These are phyloP conservation scores for Garra rufa DNA, from an alignment of 2,113 vertebrate genomes.

Conservation along the genomic window DNA sequence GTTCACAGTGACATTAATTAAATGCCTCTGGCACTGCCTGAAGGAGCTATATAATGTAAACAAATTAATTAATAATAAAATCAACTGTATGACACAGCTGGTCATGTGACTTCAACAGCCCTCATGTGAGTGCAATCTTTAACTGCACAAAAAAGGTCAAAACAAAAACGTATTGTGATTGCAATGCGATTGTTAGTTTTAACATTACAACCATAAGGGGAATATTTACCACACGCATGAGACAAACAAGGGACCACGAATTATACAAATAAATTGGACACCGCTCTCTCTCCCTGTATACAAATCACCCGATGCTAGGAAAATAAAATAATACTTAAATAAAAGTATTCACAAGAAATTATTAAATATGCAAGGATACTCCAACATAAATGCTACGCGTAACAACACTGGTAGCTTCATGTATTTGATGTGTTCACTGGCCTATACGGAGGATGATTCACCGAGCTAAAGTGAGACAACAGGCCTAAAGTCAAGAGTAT, in stretches of 20 bases:
- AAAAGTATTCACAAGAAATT: not conserved
- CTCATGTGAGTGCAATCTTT: not conserved
- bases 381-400: not conserved
- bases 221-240: not conserved
- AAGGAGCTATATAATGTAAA: not conserved
- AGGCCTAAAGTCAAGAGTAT: not conserved
- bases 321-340: not conserved
- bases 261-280: not conserved
- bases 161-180: not conserved
- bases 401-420: not conserved
- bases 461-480: constrained; percentile 8
- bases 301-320: not conserved
- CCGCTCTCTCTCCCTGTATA: not conserved
- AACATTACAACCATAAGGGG: not conserved
- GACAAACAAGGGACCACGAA: not conserved
- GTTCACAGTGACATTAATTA: not conserved
- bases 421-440: not conserved
- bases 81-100: not conserved
- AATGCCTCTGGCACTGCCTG: not conserved
- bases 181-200: not conserved
- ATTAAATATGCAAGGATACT: not conserved
- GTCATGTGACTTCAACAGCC: constrained; percentile 1
- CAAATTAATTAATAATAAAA: not conserved
- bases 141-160: not conserved
- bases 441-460: not conserved